These are phyloP conservation scores for Triops cancriformis DNA, from an alignment of 1,140 invertebrate genomes.

Conservation along the genomic window DNA sequence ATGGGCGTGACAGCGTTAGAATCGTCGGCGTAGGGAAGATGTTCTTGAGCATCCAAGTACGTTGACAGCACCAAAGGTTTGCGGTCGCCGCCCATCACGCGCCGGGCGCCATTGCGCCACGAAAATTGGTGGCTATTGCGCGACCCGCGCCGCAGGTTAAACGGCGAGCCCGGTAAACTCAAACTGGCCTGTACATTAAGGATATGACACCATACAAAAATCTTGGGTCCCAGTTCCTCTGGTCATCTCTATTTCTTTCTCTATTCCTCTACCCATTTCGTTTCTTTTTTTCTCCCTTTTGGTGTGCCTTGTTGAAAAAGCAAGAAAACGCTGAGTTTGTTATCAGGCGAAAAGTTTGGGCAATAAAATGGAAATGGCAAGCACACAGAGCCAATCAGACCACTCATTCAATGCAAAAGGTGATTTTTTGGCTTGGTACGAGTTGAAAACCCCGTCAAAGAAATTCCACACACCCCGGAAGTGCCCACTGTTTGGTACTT, in stretches of 20 bases:
- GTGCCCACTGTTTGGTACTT: no score
- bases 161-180: slow-evolving; percentile 92
- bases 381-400: not conserved
- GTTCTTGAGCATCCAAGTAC: slow-evolving; percentile 89
- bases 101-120: slow-evolving; percentile 61
- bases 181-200: slow-evolving; percentile 70
- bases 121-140: slow-evolving; percentile 86
- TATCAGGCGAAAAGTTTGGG: no score
- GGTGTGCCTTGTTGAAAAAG: no score
- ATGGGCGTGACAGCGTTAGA: slow-evolving; percentile 95
- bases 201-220: slow-evolving; percentile 12
- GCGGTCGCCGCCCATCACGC: slow-evolving; percentile 67
- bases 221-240: not conserved
- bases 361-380: not conserved
- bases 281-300: no score
- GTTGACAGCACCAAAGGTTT: slow-evolving; percentile 89
- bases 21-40: slow-evolving; percentile 93
- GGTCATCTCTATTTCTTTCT: not conserved
- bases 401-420: not conserved
- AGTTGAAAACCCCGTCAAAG: no score
- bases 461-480: no score
- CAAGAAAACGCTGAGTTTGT: no score
- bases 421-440: not conserved
- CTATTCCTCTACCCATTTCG: no score
- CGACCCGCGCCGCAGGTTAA: slow-evolving; percentile 78